These are phyloP conservation scores for Pocillopora damicornis DNA, from an alignment of 64 coral and sea anemone genomes.

Conservation along the genomic window DNA sequence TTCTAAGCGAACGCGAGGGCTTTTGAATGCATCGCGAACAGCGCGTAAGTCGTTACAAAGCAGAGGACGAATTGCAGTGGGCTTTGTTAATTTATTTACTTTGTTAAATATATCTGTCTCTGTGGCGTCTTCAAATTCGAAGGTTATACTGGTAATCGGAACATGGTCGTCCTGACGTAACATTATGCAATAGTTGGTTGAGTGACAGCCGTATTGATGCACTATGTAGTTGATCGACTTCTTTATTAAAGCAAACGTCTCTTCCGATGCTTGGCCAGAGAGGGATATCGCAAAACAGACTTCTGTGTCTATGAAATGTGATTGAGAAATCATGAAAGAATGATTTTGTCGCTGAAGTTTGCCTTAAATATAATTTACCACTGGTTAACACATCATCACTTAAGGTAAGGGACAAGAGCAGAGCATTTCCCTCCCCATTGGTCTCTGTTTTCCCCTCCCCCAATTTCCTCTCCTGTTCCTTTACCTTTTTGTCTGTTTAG, in stretches of 20 bases:
- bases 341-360: too few relatives aligned
- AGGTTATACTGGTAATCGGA: not conserved
- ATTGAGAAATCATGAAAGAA: not conserved
- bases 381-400: too few relatives aligned
- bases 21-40: not conserved
- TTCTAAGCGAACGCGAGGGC: not conserved
- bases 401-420: too few relatives aligned
- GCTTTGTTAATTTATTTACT: not conserved
- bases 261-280: not conserved
- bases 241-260: not conserved
- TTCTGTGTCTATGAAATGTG: not conserved
- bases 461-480: too few relatives aligned
- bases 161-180: not conserved
- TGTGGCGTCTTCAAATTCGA: not conserved
- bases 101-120: not conserved
- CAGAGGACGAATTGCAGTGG: not conserved
- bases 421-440: too few relatives aligned
- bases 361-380: too few relatives aligned
- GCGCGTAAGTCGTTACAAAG: not conserved
- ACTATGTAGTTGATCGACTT: not conserved
- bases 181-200: not conserved
- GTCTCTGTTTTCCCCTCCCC: too few relatives aligned
- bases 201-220: not conserved
- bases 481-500: too few relatives aligned
- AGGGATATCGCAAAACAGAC: conserved; percentile 8